Evolutionary conservation across 2,797 vertebrate species (phyloP).

Genomic region (Parauchenoglanis punctatus): DNA sequence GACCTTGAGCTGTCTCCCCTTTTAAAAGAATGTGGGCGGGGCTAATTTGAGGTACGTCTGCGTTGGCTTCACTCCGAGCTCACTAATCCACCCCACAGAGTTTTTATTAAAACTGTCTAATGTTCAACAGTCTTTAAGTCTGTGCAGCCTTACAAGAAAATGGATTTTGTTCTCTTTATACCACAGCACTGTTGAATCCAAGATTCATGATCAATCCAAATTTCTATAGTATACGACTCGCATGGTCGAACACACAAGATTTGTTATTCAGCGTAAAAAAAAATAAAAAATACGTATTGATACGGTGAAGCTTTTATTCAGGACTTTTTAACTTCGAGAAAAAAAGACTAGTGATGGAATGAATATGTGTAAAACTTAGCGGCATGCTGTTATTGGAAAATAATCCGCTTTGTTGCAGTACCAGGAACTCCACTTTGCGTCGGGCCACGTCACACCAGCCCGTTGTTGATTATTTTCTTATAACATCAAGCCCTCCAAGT

Average conservation of each 20-base stretch:
- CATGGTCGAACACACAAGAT: not conserved
- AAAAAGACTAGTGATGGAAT: not conserved
- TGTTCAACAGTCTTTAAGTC: not conserved
- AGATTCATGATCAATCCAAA: not conserved
- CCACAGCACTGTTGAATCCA: not conserved
- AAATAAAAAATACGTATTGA: not conserved
- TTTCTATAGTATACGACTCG: not conserved
- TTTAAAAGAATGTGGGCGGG: not conserved
- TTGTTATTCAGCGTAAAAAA: not conserved
- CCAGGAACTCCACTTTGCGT: not conserved
- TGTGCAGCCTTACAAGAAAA: not conserved
- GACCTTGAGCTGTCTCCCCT: not conserved
- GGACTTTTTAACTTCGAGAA: not conserved
- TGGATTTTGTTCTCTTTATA: not conserved
- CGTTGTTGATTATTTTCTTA: not conserved
- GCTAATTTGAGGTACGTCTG: not conserved
- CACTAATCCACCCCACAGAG: not conserved
- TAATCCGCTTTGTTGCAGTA: not conserved
- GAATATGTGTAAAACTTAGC: not conserved
- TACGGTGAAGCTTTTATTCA: not conserved
- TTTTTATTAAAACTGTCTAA: not conserved
- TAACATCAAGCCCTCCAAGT: not conserved
- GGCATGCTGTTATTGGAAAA: not conserved
- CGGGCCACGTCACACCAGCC: not conserved
- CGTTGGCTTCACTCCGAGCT: too few relatives aligned